Evolutionary conservation across 2,797 vertebrate genomes (phyloP), one percentile per base, ranked within the genome.

Genomic region (Clarias platycephalus): DNA sequence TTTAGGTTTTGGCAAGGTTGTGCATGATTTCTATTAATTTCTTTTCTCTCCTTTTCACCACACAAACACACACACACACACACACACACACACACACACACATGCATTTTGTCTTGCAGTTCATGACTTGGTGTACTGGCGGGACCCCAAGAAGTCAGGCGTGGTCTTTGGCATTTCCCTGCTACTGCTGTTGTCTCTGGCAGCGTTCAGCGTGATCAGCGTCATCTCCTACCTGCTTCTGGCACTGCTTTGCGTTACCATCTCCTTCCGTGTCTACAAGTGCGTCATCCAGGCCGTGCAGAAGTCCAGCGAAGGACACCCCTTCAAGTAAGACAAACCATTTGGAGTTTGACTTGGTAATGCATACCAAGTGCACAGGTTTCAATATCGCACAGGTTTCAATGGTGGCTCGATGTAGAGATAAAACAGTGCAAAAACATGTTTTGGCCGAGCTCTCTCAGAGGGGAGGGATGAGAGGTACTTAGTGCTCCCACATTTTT

Each of bases 241-340:
- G 90, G 96, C 97, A 10, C 94, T 98, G 88, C 96, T 98, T 55
- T 95, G 95, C 0, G 96, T 98, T 92, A 98, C 97, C 93, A 97
- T 98, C 94, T 94, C 95, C 93, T 98, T 97, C 95, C 96, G 97
- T 89, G 94, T 98, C 94, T 98, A 97, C 93, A 97, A 96, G 91
- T 96, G 96, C 0, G 96, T 98, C 77, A 92, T 98, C 88, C 97
- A 98, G 91, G 97, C 97, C 0, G 95, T 98, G 87, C 97, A 97
- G 93, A 98, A 98, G 91, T 97, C 96, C 77, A 93, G 87, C 44
- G 96, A 98, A 0, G 97, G 97, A 12, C 97, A 98, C 86, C 97
- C 97, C 8, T 98, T 98, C 95, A 97, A 96, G 97, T 98, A 91
- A 94, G 94, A 75, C 3, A 0, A 4, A 13, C 9, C 0, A 37